Evolutionary conservation across 1,140 invertebrate genomes (phyloP).

Genomic region (Penaeus indicus): DNA sequence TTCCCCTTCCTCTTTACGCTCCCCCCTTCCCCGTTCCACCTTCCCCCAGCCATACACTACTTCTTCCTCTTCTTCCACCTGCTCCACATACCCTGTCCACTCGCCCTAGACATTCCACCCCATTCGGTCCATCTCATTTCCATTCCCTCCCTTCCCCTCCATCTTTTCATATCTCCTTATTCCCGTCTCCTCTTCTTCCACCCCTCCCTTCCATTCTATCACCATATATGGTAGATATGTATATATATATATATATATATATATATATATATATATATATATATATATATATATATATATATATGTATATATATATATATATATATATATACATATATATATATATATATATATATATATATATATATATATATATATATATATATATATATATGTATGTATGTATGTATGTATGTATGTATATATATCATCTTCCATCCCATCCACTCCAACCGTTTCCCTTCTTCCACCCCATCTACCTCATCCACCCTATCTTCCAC

Average conservation of each 20-base stretch:
- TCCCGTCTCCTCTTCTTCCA: background rate
- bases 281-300: too few species aligned
- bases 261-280: background rate
- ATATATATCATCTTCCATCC: too few species aligned
- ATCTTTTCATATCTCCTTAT: background rate
- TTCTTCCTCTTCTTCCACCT: too few species aligned
- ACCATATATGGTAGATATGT: background rate
- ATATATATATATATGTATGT: background rate
- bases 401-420: too few species aligned
- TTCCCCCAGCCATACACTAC: too few species aligned
- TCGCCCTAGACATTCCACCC: background rate
- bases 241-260: conserved; percentile 9
- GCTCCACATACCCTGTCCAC: too few species aligned
- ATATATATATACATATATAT: background rate
- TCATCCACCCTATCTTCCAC: too few species aligned
- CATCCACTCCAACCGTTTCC: too few species aligned
- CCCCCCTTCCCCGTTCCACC: too few species aligned
- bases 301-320: background rate
- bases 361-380: background rate
- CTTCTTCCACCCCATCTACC: too few species aligned
- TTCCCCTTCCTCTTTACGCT: too few species aligned
- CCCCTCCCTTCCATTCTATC: background rate
- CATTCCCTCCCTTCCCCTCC: background rate
- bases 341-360: background rate
- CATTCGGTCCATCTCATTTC: background rate